Evolutionary conservation across 2,113 vertebrate species (phyloP).

Genomic region (Actenoides lindsayi): DNA sequence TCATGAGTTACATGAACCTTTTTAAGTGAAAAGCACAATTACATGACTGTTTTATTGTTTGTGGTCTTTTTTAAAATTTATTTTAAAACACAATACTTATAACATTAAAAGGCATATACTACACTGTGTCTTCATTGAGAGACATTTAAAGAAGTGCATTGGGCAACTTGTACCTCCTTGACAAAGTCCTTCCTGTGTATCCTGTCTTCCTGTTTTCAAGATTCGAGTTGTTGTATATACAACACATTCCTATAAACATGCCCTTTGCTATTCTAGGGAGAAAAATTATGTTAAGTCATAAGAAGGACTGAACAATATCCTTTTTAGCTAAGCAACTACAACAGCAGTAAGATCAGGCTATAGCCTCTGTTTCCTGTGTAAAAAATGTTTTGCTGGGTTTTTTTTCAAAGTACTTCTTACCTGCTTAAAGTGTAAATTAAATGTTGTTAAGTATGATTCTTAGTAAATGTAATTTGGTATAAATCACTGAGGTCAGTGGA

Average conservation of each 20-base stretch:
- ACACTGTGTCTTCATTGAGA: not conserved
- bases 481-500: not conserved
- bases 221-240: not conserved
- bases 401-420: not conserved
- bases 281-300: not conserved
- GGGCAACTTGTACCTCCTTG: not conserved
- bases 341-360: not conserved
- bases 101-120: not conserved
- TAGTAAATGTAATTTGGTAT: not conserved
- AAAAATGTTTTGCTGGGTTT: not conserved
- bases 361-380: not conserved
- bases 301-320: not conserved
- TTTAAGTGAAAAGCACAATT: not conserved
- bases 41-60: not conserved
- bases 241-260: not conserved
- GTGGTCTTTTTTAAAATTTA: not conserved
- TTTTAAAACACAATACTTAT: not conserved
- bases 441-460: not conserved
- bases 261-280: not conserved
- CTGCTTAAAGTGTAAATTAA: not conserved
- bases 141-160: not conserved
- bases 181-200: not conserved
- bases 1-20: not conserved
- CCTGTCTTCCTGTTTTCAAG: not conserved
- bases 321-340: not conserved